Base-by-base conservation (phyloP, 1,140 invertebrate genomes). In the Drosophila lowei region DNA sequence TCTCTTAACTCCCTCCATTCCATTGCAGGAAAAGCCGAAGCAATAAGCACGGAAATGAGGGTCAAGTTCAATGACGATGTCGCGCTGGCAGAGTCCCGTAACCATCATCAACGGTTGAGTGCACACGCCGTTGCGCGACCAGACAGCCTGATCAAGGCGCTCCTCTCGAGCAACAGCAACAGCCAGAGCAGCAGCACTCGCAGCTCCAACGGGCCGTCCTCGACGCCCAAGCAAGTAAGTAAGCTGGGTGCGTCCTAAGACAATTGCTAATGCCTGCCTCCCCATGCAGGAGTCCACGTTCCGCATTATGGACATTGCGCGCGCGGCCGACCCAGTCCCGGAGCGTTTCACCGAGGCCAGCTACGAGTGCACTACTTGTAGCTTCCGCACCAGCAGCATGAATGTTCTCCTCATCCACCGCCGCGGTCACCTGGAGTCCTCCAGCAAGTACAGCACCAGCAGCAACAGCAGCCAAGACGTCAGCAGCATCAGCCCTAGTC, bases 31-130 rank as follows among this genome's bases (percentile, higher is more conserved):
- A 77, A 77, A 50, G 61, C 76, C 30, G 49, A 60, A 5, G 48
- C 58, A 28, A 25, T 49, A 13, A 13, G 6, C 67, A 85, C 25
- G 34, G 34, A 38, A 38, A 77, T 79, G 65, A 49, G 55, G 21
- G 72, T 68, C 8, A 85, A 84, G 41, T 85, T 85, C 48, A 54
- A 16, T 6, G 81, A 74, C n/a, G 81, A 85, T 55, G 81, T 85
- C 5, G 43, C 50, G 0, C 48, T 71, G 1, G 62, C 53, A 6
- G 68, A 73, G 49, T 44, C 50, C 9, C 60, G 71, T 2, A 34
- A 16, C 3, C 57, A 21, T 1, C 67, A 30, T 13, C 43, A 54
- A n/a, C 43, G 47, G 28, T 21, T 50, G 0, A 16, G n/a, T 11
- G 58, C 30, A 18, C 44, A 38, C 18, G 11, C 41, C 8, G 13